Conservation (phyloP, 2,888 invertebrate genomes). For the Xestia rhomboidea region DNA sequence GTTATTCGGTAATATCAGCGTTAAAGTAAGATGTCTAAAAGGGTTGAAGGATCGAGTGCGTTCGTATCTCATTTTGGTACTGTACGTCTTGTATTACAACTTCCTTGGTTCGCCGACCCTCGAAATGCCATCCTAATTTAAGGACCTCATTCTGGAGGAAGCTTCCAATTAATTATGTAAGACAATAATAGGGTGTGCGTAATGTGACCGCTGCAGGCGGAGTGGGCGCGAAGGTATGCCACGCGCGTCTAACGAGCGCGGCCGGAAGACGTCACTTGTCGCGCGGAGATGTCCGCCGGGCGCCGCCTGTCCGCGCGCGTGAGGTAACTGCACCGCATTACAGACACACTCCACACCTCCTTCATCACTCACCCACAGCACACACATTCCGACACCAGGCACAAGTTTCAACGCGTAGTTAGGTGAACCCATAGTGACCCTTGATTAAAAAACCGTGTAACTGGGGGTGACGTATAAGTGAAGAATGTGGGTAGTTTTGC, state of each 20-base stretch:
- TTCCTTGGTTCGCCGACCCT: slow-evolving; percentile 34
- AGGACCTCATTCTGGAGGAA: slow-evolving; percentile 58
- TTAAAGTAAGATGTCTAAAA: background rate
- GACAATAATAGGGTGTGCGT: slow-evolving; percentile 64
- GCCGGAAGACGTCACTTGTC: slow-evolving; percentile 73
- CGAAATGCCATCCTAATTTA: slow-evolving; percentile 29
- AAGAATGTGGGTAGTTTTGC: slow-evolving; percentile 21
- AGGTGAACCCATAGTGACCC: background rate
- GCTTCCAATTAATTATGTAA: slow-evolving; percentile 68
- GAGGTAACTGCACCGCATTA: slow-evolving; percentile 42
- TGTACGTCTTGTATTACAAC: slow-evolving; percentile 1
- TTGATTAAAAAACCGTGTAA: background rate
- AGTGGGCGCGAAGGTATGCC: slow-evolving; percentile 70
- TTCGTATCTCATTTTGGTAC: background rate
- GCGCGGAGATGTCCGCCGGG: slow-evolving; percentile 58
- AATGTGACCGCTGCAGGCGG: slow-evolving; percentile 57
- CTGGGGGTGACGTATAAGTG: background rate
- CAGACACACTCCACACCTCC: slow-evolving; percentile 34
- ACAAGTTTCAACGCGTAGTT: background rate
- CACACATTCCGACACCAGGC: background rate
- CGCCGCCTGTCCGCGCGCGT: slow-evolving; percentile 56
- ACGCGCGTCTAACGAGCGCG: slow-evolving; percentile 67
- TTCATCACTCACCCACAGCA: slow-evolving; percentile 10
- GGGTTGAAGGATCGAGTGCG: background rate
- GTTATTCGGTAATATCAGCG: background rate